Conservation (phyloP, 2,888 invertebrate species). For the Colostygia pectinataria region DNA sequence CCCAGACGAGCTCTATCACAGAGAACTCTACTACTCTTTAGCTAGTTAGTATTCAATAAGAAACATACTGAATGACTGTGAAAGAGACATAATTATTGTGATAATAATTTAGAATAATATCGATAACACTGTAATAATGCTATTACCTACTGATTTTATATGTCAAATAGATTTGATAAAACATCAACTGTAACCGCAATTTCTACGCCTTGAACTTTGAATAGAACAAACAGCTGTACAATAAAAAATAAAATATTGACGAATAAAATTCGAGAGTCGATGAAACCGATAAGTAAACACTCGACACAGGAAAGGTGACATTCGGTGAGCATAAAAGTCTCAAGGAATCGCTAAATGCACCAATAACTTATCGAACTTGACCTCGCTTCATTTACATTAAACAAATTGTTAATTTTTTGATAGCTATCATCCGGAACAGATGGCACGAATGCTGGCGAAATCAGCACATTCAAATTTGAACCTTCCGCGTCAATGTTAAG, state of each 20-base stretch:
- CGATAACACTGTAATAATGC: too few relatives aligned
- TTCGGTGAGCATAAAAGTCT: constrained; percentile 74
- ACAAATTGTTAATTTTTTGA: constrained; percentile 83
- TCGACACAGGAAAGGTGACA: constrained; percentile 74
- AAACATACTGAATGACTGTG: too few relatives aligned
- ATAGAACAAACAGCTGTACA: constrained; percentile 53
- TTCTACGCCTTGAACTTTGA: neutral
- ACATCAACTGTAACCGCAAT: too few relatives aligned
- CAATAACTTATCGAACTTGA: constrained; percentile 78
- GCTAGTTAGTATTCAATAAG: too few relatives aligned
- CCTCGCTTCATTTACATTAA: constrained; percentile 81
- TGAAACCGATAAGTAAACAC: constrained; percentile 69
- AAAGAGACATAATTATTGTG: too few relatives aligned
- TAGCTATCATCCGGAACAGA: constrained; percentile 81
- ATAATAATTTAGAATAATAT: too few relatives aligned
- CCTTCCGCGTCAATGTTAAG: constrained; percentile 28
- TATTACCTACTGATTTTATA: too few relatives aligned
- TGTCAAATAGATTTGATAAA: too few relatives aligned
- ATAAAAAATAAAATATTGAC: constrained; percentile 54
- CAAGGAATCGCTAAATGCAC: constrained; percentile 68
- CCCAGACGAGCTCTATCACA: too few relatives aligned
- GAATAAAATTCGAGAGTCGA: constrained; percentile 63
- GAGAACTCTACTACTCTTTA: too few relatives aligned
- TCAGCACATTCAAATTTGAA: constrained; percentile 31
- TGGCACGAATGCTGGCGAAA: constrained; percentile 49